A percentile compares a stretch with the other conserved stretches of the same genome.
These are phyloP conservation scores for Nylanderia fulva DNA, from an alignment of 1,140 invertebrate genomes.

Conservation along the genomic window DNA sequence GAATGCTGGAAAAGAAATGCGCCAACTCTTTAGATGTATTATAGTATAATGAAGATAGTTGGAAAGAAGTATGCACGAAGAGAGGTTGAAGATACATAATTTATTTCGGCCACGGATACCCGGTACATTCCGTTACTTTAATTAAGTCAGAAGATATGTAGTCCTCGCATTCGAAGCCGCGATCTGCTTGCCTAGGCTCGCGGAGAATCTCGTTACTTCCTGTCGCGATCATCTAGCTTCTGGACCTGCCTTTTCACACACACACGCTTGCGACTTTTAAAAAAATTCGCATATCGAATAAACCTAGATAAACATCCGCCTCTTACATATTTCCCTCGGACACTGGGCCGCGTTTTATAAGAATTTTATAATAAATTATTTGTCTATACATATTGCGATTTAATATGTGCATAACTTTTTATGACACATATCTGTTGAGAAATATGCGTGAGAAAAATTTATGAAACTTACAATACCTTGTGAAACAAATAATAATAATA, in stretches of 20 bases:
- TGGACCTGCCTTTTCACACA: background rate
- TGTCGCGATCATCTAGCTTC: constrained; percentile 26
- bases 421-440: background rate
- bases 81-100: background rate
- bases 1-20: no score
- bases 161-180: constrained; percentile 32
- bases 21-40: no score
- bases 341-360: background rate
- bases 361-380: background rate
- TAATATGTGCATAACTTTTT: background rate
- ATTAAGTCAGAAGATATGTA: constrained; percentile 55
- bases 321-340: background rate
- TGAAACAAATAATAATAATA: no score
- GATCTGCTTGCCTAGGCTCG: constrained; percentile 23
- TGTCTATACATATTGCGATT: no score
- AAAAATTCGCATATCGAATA: constrained; percentile 16
- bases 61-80: background rate
- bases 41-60: background rate
- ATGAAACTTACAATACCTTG: no score
- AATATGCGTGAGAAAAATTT: background rate
- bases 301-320: constrained; percentile 52
- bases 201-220: constrained; percentile 42
- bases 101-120: constrained; percentile 40
- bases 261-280: no score
- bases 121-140: constrained; percentile 46